phyloP scores from a whole-genome alignment of 2,113 vertebrate species.

The Lethenteron reissneri region DNA sequence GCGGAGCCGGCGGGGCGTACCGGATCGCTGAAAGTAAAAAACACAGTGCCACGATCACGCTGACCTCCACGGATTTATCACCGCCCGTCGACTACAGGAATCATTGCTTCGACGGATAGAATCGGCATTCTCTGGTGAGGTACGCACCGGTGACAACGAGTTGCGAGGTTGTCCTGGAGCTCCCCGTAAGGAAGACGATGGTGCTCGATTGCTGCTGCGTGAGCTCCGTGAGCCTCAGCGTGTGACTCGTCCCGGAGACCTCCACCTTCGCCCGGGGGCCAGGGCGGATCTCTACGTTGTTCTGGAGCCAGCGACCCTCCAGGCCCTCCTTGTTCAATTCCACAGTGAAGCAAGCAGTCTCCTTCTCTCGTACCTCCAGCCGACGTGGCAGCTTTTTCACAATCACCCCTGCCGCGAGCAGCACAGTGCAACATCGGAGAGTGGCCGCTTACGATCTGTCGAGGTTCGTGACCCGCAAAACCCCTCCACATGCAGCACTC shows the following conservation, averaged over 20 bases:
- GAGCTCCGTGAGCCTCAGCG: slow-evolving; percentile 58
- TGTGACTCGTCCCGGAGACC: slow-evolving; percentile 30
- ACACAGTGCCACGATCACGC: too few species aligned
- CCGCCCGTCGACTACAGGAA: too few species aligned
- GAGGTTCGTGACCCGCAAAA: too few species aligned
- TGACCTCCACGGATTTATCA: too few species aligned
- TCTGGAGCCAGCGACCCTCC: slow-evolving; percentile 45
- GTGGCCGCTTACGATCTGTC: too few species aligned
- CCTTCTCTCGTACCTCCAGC: slow-evolving; percentile 46
- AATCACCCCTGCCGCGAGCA: slow-evolving; percentile 43
- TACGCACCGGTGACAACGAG: slow-evolving; percentile 56
- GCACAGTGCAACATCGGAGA: too few species aligned
- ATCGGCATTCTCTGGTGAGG: too few species aligned
- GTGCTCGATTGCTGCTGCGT: slow-evolving; percentile 51
- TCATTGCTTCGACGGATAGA: too few species aligned
- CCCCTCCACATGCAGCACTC: too few species aligned
- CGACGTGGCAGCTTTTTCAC: slow-evolving; percentile 67
- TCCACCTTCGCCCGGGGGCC: slow-evolving; percentile 37
- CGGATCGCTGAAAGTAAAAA: too few species aligned
- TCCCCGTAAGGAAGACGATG: slow-evolving; percentile 57
- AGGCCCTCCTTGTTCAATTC: slow-evolving; percentile 47
- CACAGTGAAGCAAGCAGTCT: slow-evolving; percentile 78
- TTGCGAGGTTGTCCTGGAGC: slow-evolving; percentile 67
- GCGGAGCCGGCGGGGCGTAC: too few species aligned
- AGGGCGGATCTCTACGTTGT: slow-evolving; percentile 42